Evolutionary conservation across 2,113 vertebrate genomes (phyloP).

Genomic region (Pristiophorus japonicus): DNA sequence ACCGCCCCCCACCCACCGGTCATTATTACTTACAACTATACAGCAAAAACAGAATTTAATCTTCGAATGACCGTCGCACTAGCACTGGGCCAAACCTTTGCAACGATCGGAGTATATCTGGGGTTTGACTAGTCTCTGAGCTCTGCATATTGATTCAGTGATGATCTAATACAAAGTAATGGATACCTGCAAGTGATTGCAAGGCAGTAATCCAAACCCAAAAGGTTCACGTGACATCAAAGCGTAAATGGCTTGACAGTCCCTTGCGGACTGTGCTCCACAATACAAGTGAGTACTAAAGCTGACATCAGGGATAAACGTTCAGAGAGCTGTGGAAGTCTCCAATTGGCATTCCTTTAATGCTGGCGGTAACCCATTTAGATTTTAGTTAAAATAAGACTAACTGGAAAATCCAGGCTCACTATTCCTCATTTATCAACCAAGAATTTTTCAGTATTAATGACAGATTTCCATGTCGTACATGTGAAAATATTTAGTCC

Average conservation of each 20-base stretch:
- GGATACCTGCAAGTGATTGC: conserved; percentile 7
- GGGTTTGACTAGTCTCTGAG: background rate
- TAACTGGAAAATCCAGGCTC: background rate
- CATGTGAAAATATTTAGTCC: background rate
- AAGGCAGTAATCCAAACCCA: conserved; percentile 15
- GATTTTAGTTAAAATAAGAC: background rate
- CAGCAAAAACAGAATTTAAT: background rate
- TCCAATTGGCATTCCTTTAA: background rate
- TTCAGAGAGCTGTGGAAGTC: background rate
- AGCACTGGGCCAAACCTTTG: background rate
- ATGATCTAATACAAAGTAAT: conserved; percentile 8
- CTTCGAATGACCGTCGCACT: background rate
- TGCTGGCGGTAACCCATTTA: background rate
- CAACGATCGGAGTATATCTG: background rate
- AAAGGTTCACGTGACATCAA: conserved; percentile 4
- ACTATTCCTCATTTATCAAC: background rate
- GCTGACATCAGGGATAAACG: too few species aligned
- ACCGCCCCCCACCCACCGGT: background rate
- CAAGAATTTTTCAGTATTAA: background rate
- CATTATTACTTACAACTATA: background rate
- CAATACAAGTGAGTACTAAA: background rate
- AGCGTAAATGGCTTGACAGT: background rate
- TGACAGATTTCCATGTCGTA: background rate
- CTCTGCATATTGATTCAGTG: background rate
- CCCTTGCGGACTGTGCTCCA: background rate